Conservation (phyloP, 1,140 invertebrate genomes). For the Cepaea nemoralis region DNA sequence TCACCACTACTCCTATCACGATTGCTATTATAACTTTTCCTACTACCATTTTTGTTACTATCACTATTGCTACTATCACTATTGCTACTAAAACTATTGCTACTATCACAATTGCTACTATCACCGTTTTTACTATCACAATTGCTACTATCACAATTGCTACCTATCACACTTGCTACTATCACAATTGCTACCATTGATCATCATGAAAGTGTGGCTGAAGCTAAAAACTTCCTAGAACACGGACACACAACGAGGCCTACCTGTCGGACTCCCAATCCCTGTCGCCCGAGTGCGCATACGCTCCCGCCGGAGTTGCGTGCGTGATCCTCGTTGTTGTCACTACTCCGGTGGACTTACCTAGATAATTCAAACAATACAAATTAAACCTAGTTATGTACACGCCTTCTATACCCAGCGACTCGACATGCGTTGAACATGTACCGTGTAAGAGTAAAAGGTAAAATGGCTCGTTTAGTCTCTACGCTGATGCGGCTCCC, state of each 20-base stretch:
- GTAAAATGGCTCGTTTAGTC: too few relatives aligned
- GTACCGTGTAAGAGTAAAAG: too few relatives aligned
- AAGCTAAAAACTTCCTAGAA: too few relatives aligned
- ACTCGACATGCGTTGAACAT: too few relatives aligned
- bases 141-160: not conserved
- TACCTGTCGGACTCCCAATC: slow-evolving; percentile 68
- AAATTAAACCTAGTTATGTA: too few relatives aligned
- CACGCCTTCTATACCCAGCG: too few relatives aligned
- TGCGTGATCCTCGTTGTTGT: slow-evolving; percentile 92
- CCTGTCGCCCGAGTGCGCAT: slow-evolving; percentile 81
- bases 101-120: slow-evolving; percentile 5
- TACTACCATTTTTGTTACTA: not conserved
- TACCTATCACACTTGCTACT: too few relatives aligned
- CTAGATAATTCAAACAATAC: slow-evolving; percentile 59
- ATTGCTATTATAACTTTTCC: not conserved
- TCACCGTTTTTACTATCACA: not conserved
- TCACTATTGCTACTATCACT: slow-evolving; percentile 11
- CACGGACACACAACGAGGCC: too few relatives aligned
- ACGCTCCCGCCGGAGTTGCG: slow-evolving; percentile 88
- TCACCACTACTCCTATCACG: not conserved
- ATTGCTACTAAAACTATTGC: not conserved
- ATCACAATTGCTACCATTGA: too few relatives aligned
- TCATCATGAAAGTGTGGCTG: too few relatives aligned
- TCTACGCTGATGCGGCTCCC: too few relatives aligned
- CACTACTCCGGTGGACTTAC: slow-evolving; percentile 86